Evolutionary conservation across 2,113 vertebrate species (phyloP).

Genomic region (Cyprinus carpio): DNA sequence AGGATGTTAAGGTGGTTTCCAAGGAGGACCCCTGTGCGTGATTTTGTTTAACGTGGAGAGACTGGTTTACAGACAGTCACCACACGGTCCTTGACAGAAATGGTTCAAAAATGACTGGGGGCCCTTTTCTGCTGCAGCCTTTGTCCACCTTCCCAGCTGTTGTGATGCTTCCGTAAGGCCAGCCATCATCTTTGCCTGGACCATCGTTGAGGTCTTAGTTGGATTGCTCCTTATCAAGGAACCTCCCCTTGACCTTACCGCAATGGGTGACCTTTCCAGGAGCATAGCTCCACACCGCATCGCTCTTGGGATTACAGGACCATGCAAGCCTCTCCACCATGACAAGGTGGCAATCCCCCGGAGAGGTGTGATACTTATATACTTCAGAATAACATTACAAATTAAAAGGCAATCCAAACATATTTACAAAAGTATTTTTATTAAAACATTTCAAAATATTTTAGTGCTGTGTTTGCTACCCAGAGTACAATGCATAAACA

Average conservation of each 20-base stretch:
- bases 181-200: constrained; percentile 19
- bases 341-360: too few relatives aligned
- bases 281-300: too few relatives aligned
- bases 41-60: constrained; percentile 11
- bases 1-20: constrained; percentile 24
- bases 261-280: too few relatives aligned
- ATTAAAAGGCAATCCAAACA: too few relatives aligned
- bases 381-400: too few relatives aligned
- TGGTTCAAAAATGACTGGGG: not conserved
- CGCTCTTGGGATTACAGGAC: too few relatives aligned
- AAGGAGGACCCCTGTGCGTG: not conserved
- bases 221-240: constrained; percentile 20
- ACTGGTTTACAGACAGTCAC: not conserved
- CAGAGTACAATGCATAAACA: too few relatives aligned
- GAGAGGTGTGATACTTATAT: too few relatives aligned
- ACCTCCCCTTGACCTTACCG: constrained; percentile 14
- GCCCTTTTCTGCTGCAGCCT: constrained; percentile 40
- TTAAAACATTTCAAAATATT: too few relatives aligned
- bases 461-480: too few relatives aligned
- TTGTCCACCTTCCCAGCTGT: constrained; percentile 27
- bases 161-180: not conserved
- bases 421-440: too few relatives aligned
- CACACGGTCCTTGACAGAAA: not conserved
- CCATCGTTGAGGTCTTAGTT: constrained; percentile 35
- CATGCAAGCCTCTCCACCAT: too few relatives aligned